Evolutionary conservation across 2,888 invertebrate genomes (phyloP).

Genomic region (Crossocerus cetratus): DNA sequence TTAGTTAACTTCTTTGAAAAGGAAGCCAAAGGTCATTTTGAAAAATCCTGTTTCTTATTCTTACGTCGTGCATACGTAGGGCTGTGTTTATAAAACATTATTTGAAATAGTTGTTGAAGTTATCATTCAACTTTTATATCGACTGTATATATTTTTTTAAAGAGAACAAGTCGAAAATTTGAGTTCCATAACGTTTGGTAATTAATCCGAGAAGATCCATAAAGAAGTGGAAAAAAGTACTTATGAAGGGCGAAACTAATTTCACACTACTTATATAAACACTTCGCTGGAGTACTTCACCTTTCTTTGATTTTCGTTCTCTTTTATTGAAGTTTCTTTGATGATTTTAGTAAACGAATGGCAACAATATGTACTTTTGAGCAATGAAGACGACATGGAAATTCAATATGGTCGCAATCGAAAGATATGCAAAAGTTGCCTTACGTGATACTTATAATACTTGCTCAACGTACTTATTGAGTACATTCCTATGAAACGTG

Average conservation of each 20-base stretch:
- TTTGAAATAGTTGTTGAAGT: conserved; percentile 37
- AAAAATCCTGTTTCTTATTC: conserved; percentile 46
- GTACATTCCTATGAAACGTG: conserved; percentile 47
- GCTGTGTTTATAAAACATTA: conserved; percentile 59
- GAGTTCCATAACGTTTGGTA: conserved; percentile 18
- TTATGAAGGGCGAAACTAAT: conserved; percentile 9
- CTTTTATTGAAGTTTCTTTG: conserved; percentile 10
- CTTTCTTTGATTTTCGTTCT: conserved; percentile 14
- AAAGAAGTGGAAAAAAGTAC: not conserved
- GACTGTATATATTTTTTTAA: conserved; percentile 20
- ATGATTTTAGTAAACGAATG: not conserved
- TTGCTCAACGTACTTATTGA: conserved; percentile 56
- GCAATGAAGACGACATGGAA: conserved; percentile 7
- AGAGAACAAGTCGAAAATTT: conserved; percentile 8
- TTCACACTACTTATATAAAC: not conserved
- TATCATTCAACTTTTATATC: conserved; percentile 22
- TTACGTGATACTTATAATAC: conserved; percentile 52
- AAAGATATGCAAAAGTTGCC: conserved; percentile 43
- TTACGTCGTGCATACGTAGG: conserved; percentile 43
- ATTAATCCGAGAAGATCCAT: conserved; percentile 5
- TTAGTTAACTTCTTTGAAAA: conserved; percentile 32
- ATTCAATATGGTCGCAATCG: conserved; percentile 31
- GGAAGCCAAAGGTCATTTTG: conserved; percentile 62
- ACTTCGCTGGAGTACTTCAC: conserved; percentile 11
- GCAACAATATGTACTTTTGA: conserved; percentile 1